Evolutionary conservation across 2,888 invertebrate species (phyloP), one percentile per base, ranked within the genome.

Genomic region (Plemyria rubiginata): DNA sequence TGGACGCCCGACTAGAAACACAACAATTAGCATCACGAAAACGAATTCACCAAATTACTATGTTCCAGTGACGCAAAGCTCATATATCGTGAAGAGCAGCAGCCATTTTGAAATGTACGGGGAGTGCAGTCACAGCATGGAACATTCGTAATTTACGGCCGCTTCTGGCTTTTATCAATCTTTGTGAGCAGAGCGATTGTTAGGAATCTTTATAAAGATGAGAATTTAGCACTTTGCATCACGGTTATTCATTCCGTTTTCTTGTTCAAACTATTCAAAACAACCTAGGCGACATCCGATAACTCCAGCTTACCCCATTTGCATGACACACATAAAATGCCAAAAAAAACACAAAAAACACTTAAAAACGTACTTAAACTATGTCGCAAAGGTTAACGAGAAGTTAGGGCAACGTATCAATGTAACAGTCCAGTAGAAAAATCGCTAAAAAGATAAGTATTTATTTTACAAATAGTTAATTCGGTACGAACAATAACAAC

Each of bases 401-500:
- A 88, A 87, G 88, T 87, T 88, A 90, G 72, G 85, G 91, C 90
- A 87, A 93, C 89, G 84, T 84, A 87, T 93, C 87, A 92, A 84
- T 88, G 86, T 89, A 90, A 85, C 87, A 88, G 88, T 92, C 85
- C 87, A 86, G 88, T 89, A 92, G 91, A 93, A 94, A 94, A 94
- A 90, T 91, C 91, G 87, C 90, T 92, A 93, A 92, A 94, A 94
- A 94, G 94, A 93, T 93, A 91, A 94, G 94, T 94, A 94, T 94
- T 94, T 94, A 94, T 91, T 93, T 93, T 94, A 94, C 93, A 94
- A 94, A 94, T 94, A 94, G 94, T 94, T 94, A 94, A 94, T 94
- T 96, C 96, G 96, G 96, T 96, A 96, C 96, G 96, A 98, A 98
- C 98, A 98, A 98, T 97, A 98, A 98, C 98, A 98, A 97, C 97